Evolutionary conservation across 2,888 invertebrate genomes (phyloP), one percentile per base, ranked within the genome.

Genomic region (Mesopsocus fuscifrons): DNA sequence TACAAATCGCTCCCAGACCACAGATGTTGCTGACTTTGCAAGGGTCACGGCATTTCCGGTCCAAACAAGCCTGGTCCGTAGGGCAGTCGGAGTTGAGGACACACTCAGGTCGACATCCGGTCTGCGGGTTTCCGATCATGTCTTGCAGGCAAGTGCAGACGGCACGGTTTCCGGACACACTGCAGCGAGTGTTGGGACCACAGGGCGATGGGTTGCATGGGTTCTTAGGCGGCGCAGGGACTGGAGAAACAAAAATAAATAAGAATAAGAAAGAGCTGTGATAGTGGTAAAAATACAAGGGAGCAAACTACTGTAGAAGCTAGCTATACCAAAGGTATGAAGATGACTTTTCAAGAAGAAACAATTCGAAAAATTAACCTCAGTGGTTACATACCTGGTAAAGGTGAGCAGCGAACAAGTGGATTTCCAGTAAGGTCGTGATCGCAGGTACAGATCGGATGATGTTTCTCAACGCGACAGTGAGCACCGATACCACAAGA

Each of bases 31-130:
- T 71, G 26, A 71, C 62, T 3, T 65, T 57, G 55, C 85, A 87
- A 17, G 83, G 80, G 61, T 81, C 75, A 45, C 67, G 60, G 55
- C 85, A 84, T 54, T 77, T 74, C 52, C 72, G 48, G 47, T 11
- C 51, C 48, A 82, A 63, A 56, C 88, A 88, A 13, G 82, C 74
- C 57, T 77, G 72, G 50, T 76, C 69, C 3, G 70, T 61, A 9
- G 74, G 66, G 59, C 88, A 88, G 52, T 87, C 85, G 0, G 83
- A 77, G 59, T 85, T 84, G 52, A 80, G 71, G n/a, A 73, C 67
- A 59, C 85, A 83, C 62, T 85, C 83, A 18, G 82, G 78, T 55
- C 71, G 70, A 56, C 76, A 87, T 51, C 80, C 82, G 42, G 67
- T 62, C 49, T 72, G 72, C 2, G 88, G 85, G 63, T 88, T 78